phyloP scores from a whole-genome alignment of 2,888 invertebrate species.

The Brachycybe producta region DNA sequence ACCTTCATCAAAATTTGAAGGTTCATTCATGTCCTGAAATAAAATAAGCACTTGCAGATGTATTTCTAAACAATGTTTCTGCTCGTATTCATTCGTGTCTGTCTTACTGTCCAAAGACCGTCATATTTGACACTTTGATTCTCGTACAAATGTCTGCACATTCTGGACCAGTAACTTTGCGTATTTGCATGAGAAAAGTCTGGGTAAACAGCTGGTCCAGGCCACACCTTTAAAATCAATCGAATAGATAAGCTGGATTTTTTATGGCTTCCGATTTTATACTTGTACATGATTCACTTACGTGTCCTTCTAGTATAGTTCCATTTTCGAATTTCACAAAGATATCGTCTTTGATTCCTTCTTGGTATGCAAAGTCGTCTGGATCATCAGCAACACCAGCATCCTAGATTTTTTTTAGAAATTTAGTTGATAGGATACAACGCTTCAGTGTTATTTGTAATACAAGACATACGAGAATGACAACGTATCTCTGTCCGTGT shows the following conservation, averaged over 20 bases:
- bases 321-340: conserved; percentile 13
- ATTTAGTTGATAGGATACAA: not conserved
- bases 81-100: too few relatives aligned
- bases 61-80: too few relatives aligned
- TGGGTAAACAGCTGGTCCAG: conserved; percentile 23
- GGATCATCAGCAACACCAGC: conserved; percentile 6
- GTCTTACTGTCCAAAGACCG: conserved; percentile 30
- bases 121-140: conserved; percentile 24
- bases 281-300: not conserved
- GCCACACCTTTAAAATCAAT: conserved; percentile 10
- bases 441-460: not conserved
- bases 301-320: conserved; percentile 10
- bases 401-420: conserved; percentile 12
- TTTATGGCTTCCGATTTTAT: not conserved
- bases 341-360: conserved; percentile 7
- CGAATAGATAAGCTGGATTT: not conserved
- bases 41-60: not conserved
- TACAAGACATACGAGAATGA: conserved; percentile 10
- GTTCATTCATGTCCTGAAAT: conserved; percentile 36
- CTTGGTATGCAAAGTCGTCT: not conserved
- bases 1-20: conserved; percentile 32
- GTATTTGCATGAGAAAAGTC: conserved; percentile 24
- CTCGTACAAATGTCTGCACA: conserved; percentile 22
- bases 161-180: conserved; percentile 23
- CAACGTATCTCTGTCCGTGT: conserved; percentile 10